Conservation (phyloP, 2,797 vertebrate species). For the Salmo trutta region DNA sequence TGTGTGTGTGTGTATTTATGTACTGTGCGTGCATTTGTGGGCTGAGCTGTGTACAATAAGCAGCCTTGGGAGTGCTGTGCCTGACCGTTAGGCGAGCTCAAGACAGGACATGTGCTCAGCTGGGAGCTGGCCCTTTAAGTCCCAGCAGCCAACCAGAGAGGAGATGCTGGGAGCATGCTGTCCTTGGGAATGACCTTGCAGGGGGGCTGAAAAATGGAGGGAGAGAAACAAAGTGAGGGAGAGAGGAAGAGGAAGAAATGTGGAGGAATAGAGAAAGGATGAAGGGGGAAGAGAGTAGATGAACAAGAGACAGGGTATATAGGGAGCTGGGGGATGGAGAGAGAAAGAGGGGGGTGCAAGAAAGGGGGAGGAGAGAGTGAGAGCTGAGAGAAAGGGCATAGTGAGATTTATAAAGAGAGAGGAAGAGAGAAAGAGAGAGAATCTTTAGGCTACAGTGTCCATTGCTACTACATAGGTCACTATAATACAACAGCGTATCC, state of each 20-base stretch:
- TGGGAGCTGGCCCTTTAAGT: slow-evolving; percentile 78
- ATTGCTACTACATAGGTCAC: slow-evolving; percentile 19
- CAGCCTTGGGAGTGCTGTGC: slow-evolving; percentile 44
- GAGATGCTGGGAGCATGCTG: slow-evolving; percentile 69
- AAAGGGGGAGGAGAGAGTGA: slow-evolving; percentile 46
- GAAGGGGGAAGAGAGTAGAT: slow-evolving; percentile 27
- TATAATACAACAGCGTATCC: background rate
- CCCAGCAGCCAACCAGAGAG: slow-evolving; percentile 69
- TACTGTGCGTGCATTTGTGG: background rate
- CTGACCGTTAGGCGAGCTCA: slow-evolving; percentile 49
- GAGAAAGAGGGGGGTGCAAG: slow-evolving; percentile 13
- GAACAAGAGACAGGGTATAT: slow-evolving; percentile 15
- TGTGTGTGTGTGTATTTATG: too few relatives aligned
- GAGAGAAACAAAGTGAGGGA: slow-evolving; percentile 15
- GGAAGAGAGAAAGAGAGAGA: slow-evolving; percentile 25
- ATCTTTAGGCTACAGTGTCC: slow-evolving; percentile 5
- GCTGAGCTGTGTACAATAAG: slow-evolving; percentile 44
- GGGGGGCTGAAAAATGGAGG: slow-evolving; percentile 58
- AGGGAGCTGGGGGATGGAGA: slow-evolving; percentile 5
- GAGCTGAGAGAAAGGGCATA: slow-evolving; percentile 15
- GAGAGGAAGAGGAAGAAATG: background rate
- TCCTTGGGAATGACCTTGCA: slow-evolving; percentile 83
- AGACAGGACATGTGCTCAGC: slow-evolving; percentile 59
- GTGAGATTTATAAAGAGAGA: slow-evolving; percentile 3
- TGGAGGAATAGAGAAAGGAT: slow-evolving; percentile 9